A percentile compares a stretch with the other conserved stretches of the same genome.
Conservation (phyloP, 2,797 vertebrate species). For the Harpagifer antarcticus region DNA sequence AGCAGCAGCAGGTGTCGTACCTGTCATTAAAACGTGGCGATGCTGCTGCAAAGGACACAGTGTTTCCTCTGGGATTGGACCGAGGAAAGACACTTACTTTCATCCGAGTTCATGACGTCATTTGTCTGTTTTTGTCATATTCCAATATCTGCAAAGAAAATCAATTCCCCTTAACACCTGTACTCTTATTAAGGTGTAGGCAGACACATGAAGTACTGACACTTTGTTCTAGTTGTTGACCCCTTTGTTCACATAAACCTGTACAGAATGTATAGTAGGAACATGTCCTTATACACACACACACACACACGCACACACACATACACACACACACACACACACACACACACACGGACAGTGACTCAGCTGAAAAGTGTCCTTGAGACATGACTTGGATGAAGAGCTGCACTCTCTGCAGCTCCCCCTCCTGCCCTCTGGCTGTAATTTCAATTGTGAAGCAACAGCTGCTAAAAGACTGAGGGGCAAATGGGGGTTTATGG, state of each 20-base stretch:
- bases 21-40: conserved; percentile 66
- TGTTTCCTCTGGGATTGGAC: conserved; percentile 18
- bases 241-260: neutral
- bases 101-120: neutral
- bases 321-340: no score
- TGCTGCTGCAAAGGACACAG: conserved; percentile 51
- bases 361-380: conserved; percentile 80
- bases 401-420: conserved; percentile 46
- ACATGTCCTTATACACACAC: conserved; percentile 9
- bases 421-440: conserved; percentile 55
- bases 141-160: neutral
- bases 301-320: conserved; percentile 6
- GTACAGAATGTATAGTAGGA: conserved; percentile 9
- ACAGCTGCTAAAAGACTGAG: conserved; percentile 11
- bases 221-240: neutral
- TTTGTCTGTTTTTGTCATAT: neutral
- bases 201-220: neutral
- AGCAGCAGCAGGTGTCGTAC: conserved; percentile 75
- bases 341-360: conserved; percentile 45
- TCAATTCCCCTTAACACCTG: neutral
- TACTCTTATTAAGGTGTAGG: neutral
- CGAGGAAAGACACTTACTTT: conserved; percentile 12
- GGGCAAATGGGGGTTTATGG: neutral
- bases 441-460: conserved; percentile 28
- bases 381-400: conserved; percentile 60